Percentiles rank a stretch among this genome's conserved stretches.
Conservation (phyloP, 2,113 vertebrate genomes). For the Panurus biarmicus region DNA sequence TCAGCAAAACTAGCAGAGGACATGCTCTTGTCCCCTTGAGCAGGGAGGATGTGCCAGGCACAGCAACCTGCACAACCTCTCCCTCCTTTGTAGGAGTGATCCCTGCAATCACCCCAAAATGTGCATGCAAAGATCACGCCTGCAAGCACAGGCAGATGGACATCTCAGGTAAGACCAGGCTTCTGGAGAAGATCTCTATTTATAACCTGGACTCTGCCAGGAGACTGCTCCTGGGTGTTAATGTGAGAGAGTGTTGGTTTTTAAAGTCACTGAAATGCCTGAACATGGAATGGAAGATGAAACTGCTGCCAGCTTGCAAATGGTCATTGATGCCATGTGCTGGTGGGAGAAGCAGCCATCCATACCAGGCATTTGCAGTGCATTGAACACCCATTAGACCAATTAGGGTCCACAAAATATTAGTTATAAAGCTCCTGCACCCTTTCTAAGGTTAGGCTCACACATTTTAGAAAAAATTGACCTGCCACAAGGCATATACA, state of each 20-base stretch:
- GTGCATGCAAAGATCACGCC: neutral
- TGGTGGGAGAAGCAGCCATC: neutral
- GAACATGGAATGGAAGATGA: constrained; percentile 44
- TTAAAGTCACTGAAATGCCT: constrained; percentile 33
- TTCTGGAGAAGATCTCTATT: constrained; percentile 55
- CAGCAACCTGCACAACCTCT: neutral
- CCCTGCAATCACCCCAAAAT: neutral
- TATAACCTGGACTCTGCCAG: neutral
- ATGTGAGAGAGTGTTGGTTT: constrained; percentile 65
- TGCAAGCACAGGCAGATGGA: neutral
- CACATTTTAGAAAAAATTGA: neutral
- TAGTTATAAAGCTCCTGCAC: neutral
- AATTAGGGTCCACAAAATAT: neutral
- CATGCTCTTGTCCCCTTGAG: rapidly evolving
- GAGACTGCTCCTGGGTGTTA: constrained; percentile 43
- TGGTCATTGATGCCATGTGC: constrained; percentile 1
- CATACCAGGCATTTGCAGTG: rapidly evolving
- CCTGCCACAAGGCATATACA: neutral
- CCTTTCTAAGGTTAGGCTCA: neutral
- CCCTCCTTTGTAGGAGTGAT: neutral
- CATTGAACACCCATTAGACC: neutral
- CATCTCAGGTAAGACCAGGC: constrained; percentile 32
- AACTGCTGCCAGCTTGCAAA: neutral
- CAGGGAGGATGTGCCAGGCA: rapidly evolving
- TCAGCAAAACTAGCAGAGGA: neutral